Conservation (phyloP, 2,888 invertebrate genomes). For the Rhynchonema sp. region DNA sequence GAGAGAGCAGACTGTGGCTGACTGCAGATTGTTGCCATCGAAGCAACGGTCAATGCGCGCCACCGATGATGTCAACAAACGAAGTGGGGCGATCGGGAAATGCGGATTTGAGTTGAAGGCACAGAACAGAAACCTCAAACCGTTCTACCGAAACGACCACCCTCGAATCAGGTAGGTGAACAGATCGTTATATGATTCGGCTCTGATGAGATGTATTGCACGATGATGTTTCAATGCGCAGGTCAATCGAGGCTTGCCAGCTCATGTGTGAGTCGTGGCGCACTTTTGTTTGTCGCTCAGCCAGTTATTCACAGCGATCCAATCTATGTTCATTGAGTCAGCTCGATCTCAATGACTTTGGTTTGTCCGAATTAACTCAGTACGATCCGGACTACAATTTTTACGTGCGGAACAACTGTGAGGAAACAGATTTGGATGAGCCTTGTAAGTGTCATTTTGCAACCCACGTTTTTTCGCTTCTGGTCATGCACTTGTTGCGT, state of each 20-base stretch:
- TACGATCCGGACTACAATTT: not conserved
- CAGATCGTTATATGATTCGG: not conserved
- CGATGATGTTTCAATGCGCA: not conserved
- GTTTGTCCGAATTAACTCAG: not conserved
- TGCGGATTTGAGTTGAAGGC: not conserved
- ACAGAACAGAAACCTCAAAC: not conserved
- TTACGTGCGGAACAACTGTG: not conserved
- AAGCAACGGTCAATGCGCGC: not conserved
- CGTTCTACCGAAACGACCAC: conserved; percentile 2
- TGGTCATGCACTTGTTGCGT: no score
- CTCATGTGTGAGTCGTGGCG: not conserved
- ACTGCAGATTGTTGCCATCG: not conserved
- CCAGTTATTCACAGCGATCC: not conserved
- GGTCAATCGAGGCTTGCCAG: not conserved
- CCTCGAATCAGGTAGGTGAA: not conserved
- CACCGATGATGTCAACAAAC: not conserved
- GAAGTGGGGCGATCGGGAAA: not conserved
- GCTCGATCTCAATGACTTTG: not conserved
- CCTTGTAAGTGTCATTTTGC: not conserved
- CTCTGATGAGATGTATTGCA: no score
- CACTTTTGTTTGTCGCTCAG: not conserved
- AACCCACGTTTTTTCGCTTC: no score
- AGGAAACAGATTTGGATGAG: not conserved
- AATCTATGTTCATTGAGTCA: not conserved
- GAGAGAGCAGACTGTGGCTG: no score